A percentile compares a stretch with the other conserved stretches of the same genome.
phyloP scores from a whole-genome alignment of 2,888 invertebrate species.

The Conus canariensis region DNA sequence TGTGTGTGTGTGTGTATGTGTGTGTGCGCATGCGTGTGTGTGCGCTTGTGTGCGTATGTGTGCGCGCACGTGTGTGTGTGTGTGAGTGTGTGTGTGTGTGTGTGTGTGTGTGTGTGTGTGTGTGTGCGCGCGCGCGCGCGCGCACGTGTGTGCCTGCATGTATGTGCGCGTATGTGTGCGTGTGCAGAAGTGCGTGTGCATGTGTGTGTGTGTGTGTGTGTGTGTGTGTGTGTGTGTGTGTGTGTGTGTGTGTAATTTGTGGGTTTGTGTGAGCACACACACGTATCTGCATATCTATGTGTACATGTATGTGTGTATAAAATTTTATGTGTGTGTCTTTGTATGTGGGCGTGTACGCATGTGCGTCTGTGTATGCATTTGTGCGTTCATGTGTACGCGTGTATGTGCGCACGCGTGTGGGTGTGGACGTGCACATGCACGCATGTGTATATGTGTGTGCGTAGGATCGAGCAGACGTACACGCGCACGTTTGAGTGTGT shows the following conservation, averaged over 20 bases:
- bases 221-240: not conserved
- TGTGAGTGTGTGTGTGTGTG: too few relatives aligned
- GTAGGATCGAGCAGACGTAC: too few relatives aligned
- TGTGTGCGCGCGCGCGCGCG: too few relatives aligned
- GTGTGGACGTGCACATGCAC: not conserved
- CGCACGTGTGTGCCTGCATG: not conserved
- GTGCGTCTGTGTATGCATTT: not conserved
- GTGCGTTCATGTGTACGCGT: too few relatives aligned
- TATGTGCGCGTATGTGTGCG: not conserved
- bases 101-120: too few relatives aligned
- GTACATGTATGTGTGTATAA: not conserved
- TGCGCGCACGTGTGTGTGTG: too few relatives aligned
- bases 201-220: constrained; percentile 18
- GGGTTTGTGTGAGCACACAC: too few relatives aligned
- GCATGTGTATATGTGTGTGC: not conserved
- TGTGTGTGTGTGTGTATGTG: too few relatives aligned
- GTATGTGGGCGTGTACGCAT: not conserved
- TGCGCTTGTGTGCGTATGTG: too few relatives aligned
- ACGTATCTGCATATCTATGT: not conserved
- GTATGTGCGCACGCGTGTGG: too few relatives aligned
- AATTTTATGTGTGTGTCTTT: not conserved
- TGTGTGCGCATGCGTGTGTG: too few relatives aligned
- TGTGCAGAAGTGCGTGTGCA: not conserved
- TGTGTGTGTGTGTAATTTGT: not conserved
- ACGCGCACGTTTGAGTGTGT: not conserved